These are phyloP conservation scores for Lithophane socia DNA, from an alignment of 2,888 invertebrate genomes.

Conservation along the genomic window DNA sequence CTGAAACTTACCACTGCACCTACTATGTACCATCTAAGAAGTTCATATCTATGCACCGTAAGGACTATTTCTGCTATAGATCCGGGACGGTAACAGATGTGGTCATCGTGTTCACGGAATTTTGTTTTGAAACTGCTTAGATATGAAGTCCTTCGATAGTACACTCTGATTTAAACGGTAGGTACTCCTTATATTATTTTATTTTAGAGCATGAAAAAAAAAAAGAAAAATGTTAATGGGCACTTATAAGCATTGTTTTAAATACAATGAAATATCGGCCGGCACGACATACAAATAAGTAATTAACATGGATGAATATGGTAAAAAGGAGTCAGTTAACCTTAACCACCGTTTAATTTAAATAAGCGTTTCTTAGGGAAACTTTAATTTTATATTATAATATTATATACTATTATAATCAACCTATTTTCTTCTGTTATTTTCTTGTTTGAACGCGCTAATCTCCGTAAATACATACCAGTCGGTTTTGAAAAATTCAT, in stretches of 20 bases:
- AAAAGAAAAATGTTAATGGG: background rate
- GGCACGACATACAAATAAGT: background rate
- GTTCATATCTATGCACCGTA: no score
- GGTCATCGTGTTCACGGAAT: no score
- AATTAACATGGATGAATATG: slow-evolving; percentile 12
- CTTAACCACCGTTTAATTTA: background rate
- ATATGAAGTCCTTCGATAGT: no score
- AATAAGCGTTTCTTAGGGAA: background rate
- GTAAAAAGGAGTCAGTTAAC: slow-evolving; percentile 8
- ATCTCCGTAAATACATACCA: no score
- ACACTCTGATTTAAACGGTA: background rate
- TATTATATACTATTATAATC: no score
- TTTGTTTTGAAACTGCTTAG: no score
- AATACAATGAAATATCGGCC: background rate
- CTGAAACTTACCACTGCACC: background rate
- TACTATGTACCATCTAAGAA: background rate
- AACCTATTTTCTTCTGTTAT: no score
- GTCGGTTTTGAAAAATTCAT: no score
- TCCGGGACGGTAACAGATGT: no score
- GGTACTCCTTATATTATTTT: background rate
- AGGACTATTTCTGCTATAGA: no score
- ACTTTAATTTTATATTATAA: background rate
- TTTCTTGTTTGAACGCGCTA: no score
- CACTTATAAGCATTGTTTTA: background rate
- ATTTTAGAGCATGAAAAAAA: no score